Base-by-base conservation (phyloP, 2,797 vertebrate genomes). In the Chiloscyllium punctatum region DNA sequence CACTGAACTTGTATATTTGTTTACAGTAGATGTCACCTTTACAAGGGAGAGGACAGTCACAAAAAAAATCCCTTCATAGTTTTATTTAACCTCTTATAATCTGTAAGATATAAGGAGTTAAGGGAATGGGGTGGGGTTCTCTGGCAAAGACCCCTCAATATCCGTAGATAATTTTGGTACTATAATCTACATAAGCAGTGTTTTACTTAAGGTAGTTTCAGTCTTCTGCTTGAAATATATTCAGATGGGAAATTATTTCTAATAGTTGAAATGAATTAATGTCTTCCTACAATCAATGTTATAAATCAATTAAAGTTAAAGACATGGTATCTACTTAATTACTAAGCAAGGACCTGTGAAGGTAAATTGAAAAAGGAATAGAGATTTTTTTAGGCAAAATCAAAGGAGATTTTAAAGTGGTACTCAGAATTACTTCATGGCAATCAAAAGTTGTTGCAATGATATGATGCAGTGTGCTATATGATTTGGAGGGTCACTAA, bases 381-480 rank as follows among this genome's bases (percentile, higher is more conserved):
- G 4, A 37, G 62, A 42, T n/a, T n/a, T 42, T n/a, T n/a, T 68
- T 92, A 48, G 66, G 66, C 37, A 42, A 69, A 92, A 42, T 66
- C 90, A 92, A n/a, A 92, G 66, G 90, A 62, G 33, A 68, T 92
- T 62, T 68, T 92, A 68, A 92, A 92, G 66, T 92, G 66, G 66
- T 68, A 69, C 90, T 92, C 69, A n/a, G 42, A 92, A 23, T n/a
- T 37, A 92, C 66, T 92, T 92, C 62, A 69, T 42, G 11, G 18
- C 66, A 92, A 92, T 42, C 62, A 42, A 23, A 57, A 69, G 21
- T 42, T 92, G 66, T 21, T 68, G 90, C 53, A 27, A 69, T 42
- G 90, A 92, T 92, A 27, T 92, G 66, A 92, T 92, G n/a, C n/a
- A 1, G 66, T 92, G 48, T 69, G 30, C 33, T 9, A 9, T 69